These are phyloP conservation scores for Ptilorrhoa leucosticta DNA, from an alignment of 2,113 vertebrate genomes.

Conservation along the genomic window DNA sequence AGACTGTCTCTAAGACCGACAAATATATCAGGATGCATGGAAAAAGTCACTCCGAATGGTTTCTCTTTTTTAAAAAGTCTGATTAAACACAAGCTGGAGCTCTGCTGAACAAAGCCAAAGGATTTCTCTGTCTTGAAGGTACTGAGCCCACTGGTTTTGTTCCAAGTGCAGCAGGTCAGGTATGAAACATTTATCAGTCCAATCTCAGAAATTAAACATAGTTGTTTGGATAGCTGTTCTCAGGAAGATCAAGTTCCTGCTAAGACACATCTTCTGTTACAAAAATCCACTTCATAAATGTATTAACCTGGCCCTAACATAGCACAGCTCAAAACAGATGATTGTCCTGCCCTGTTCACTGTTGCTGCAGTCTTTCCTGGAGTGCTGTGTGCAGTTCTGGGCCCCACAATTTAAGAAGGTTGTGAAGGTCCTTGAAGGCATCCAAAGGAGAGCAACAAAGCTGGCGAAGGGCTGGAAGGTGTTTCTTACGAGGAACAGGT, in stretches of 20 bases:
- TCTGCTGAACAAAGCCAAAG: background rate
- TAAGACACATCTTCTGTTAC: background rate
- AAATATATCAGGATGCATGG: background rate
- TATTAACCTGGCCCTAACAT: background rate
- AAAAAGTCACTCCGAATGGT: background rate
- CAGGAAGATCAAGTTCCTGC: background rate
- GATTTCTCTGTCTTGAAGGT: background rate
- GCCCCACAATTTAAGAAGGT: background rate
- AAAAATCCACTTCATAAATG: background rate
- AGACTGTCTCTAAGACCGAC: background rate
- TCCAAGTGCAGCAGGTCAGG: background rate
- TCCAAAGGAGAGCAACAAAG: background rate
- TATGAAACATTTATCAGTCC: background rate
- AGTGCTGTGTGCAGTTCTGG: background rate
- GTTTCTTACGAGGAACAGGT: background rate
- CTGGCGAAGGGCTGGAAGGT: background rate
- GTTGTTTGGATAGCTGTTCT: background rate
- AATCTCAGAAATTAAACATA: background rate
- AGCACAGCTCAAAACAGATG: background rate
- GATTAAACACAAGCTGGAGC: background rate
- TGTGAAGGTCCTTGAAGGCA: background rate
- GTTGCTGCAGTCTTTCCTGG: background rate
- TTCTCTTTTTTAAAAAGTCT: background rate
- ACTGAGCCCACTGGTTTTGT: background rate
- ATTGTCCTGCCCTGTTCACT: rapidly evolving